Base-by-base conservation (phyloP, 1,140 invertebrate genomes). In the Ceratoteleas bidentatus region DNA sequence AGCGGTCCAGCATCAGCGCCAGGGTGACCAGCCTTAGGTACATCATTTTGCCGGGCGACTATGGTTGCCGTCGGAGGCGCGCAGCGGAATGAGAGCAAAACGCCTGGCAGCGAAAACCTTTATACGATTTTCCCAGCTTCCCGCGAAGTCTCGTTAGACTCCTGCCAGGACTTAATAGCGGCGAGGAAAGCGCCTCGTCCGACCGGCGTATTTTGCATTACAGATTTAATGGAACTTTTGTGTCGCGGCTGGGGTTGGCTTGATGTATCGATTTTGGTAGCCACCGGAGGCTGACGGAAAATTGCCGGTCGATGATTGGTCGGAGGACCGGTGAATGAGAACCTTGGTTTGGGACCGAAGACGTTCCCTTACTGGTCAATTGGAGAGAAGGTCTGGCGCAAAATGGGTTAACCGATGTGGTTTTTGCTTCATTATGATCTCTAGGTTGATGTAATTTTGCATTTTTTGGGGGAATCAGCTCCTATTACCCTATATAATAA, bases 151-250 rank as follows among this genome's bases (percentile, higher is more conserved):
- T 75, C 81, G 81, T 74, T 60, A 73, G 79, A 77, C 87, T 81
- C 89, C 88, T 84, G 89, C 87, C 85, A 87, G 16, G 87, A 70
- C 40, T 84, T 89, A 86, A 88, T 89, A 86, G 87, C 83, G 69
- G n/a, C n/a, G n/a, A n/a, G n/a, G n/a, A n/a, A n/a, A n/a, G n/a
- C n/a, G n/a, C n/a, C n/a, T 66, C 83, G 58, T 57, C 38, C 62
- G 45, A 77, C 65, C 84, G 61, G 76, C 75, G 66, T 86, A 86
- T 86, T 89, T 88, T 89, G 84, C 86, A 88, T 89, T 85, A 83
- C 70, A 53, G 47, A 49, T 83, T 81, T 88, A 89, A 90, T 88
- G 84, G 87, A 34, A 24, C 85, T 90, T 86, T 87, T 87, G 80
- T 90, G 88, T 90, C 75, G 49, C 14, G 36, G 0, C 36, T 32